Percentiles rank a stretch among this genome's conserved stretches.
These are phyloP conservation scores for Diadophis punctatus DNA, from an alignment of 2,113 vertebrate genomes.

Conservation along the genomic window DNA sequence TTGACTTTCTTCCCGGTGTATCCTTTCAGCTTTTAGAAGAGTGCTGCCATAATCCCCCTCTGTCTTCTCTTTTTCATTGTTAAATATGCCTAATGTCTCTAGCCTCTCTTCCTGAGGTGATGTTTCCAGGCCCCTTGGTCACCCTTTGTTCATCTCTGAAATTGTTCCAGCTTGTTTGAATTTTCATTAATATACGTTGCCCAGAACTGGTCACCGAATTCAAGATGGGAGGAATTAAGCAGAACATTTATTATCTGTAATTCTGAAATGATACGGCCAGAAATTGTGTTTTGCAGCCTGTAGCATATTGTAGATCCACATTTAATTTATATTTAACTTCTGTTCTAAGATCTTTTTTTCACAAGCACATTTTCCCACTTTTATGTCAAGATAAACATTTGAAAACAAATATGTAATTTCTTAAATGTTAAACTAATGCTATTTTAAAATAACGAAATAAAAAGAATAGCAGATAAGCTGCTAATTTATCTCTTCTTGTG, in stretches of 20 bases:
- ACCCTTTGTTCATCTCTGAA: neutral
- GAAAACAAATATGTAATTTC: neutral
- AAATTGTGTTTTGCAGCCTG: neutral
- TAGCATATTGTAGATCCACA: neutral
- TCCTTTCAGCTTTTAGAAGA: neutral
- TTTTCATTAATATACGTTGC: neutral
- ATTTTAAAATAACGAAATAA: neutral
- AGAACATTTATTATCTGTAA: neutral
- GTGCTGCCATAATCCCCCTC: neutral
- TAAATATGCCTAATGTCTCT: neutral
- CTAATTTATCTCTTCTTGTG: conserved; percentile 12
- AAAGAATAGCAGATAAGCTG: neutral
- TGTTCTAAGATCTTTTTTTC: neutral
- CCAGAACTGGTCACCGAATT: neutral
- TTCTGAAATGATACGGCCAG: neutral
- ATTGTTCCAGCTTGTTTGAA: neutral
- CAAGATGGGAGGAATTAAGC: neutral
- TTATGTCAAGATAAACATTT: neutral
- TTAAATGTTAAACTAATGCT: neutral
- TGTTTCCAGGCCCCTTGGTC: neutral
- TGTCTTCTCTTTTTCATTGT: neutral
- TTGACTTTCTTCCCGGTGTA: neutral
- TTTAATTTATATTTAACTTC: neutral
- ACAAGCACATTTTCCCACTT: neutral
- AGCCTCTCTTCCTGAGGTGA: neutral